phyloP scores from a whole-genome alignment of 2,113 vertebrate genomes.

The Empidonax traillii region DNA sequence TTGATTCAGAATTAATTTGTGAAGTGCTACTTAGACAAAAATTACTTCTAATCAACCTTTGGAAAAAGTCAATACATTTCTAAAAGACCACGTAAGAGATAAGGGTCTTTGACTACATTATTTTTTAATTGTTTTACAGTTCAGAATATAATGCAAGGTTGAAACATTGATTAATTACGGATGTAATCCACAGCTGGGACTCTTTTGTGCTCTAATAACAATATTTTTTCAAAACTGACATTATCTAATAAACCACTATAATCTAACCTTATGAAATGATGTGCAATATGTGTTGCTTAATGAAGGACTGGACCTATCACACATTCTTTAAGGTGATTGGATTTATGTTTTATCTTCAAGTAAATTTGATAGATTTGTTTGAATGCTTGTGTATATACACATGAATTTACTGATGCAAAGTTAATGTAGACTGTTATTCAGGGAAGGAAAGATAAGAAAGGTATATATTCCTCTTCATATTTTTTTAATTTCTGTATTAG shows the following conservation, averaged over 20 bases:
- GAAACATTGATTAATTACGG: conserved; percentile 45
- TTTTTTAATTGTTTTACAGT: conserved; percentile 52
- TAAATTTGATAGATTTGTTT: neutral
- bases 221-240: neutral
- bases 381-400: neutral
- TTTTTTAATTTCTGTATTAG: neutral
- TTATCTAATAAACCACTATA: neutral
- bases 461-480: neutral
- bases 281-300: neutral
- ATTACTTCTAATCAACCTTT: conserved; percentile 40
- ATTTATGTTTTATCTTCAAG: neutral
- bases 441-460: neutral
- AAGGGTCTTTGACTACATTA: conserved; percentile 31
- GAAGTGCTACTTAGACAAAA: conserved; percentile 18
- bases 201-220: conserved; percentile 1
- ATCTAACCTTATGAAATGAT: neutral
- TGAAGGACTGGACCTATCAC: neutral
- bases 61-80: conserved; percentile 42
- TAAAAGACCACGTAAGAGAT: conserved; percentile 17
- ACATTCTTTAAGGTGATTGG: neutral
- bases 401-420: neutral
- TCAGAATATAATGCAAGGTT: neutral
- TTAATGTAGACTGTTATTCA: neutral
- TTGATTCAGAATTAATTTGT: conserved; percentile 17
- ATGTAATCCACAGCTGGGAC: neutral